Evolutionary conservation across 2,797 vertebrate species (phyloP).

Genomic region (Molossus alvarezi): DNA sequence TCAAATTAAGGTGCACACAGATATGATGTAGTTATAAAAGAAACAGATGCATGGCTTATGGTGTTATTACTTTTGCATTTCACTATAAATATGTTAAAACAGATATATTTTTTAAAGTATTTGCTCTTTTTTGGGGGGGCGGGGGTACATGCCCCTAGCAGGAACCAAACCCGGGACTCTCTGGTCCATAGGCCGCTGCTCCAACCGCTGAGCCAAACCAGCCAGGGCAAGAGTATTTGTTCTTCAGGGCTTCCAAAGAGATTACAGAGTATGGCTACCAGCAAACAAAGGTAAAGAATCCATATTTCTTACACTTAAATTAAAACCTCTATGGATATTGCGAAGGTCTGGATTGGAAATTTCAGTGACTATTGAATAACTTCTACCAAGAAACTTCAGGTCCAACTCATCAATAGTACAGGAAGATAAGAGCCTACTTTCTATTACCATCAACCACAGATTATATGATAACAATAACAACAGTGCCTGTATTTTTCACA

Average conservation of each 20-base stretch:
- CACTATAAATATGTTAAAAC: conserved; percentile 11
- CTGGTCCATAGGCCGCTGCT: no score
- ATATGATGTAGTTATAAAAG: conserved; percentile 22
- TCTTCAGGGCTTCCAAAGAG: neutral
- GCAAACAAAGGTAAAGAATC: conserved; percentile 19
- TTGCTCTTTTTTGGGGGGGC: neutral
- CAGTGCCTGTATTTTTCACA: neutral
- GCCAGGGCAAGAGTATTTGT: neutral
- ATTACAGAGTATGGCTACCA: neutral
- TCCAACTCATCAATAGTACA: neutral
- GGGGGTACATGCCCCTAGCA: no score
- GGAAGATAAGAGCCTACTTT: neutral
- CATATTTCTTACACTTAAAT: conserved; percentile 18
- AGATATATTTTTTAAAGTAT: conserved; percentile 24
- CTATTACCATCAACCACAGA: neutral
- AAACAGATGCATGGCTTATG: neutral
- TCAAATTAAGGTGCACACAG: conserved; percentile 37
- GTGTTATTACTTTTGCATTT: conserved; percentile 58
- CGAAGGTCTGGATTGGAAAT: neutral
- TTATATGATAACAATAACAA: neutral
- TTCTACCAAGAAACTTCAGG: neutral
- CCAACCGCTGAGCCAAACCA: no score
- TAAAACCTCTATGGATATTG: neutral
- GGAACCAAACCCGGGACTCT: no score
- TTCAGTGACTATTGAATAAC: neutral